Percentiles rank a stretch among this genome's conserved stretches.
Conservation (phyloP, 2,888 invertebrate species). For the Heliconius ismenius region DNA sequence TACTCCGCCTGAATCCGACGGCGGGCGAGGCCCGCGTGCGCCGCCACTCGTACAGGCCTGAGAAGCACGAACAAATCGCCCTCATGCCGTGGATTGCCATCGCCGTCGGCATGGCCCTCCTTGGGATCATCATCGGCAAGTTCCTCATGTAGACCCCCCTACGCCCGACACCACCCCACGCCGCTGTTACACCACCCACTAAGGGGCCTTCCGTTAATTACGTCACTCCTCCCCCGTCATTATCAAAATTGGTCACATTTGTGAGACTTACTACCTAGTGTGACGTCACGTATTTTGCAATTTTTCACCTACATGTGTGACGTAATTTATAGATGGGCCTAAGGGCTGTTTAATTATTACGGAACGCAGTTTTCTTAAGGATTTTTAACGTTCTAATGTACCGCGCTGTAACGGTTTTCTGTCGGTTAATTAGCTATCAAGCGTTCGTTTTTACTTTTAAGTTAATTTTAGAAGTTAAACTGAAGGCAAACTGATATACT, state of each 20-base stretch:
- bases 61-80: conserved; percentile 82
- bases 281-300: not conserved
- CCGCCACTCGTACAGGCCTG: conserved; percentile 74
- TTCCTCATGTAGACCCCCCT: conserved; percentile 87
- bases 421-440: not conserved
- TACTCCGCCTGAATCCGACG: conserved; percentile 82
- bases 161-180: conserved; percentile 54
- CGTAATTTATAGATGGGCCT: conserved; percentile 1
- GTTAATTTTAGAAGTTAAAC: too few relatives aligned
- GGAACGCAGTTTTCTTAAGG: not conserved
- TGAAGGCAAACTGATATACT: too few relatives aligned
- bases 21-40: conserved; percentile 66
- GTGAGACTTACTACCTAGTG: not conserved
- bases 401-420: not conserved
- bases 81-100: conserved; percentile 85
- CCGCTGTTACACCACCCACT: conserved; percentile 65
- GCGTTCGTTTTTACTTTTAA: not conserved
- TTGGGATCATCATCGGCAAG: conserved; percentile 90
- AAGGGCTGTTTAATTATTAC: not conserved
- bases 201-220: not conserved
- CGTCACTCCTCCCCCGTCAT: not conserved
- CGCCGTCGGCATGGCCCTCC: conserved; percentile 85
- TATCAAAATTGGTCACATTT: not conserved
- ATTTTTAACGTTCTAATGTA: not conserved
- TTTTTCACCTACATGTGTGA: conserved; percentile 1